A percentile compares a stretch with the other conserved stretches of the same genome.
Evolutionary conservation across 2,888 invertebrate genomes (phyloP).

Genomic region (Dorcus parallelipipedus): DNA sequence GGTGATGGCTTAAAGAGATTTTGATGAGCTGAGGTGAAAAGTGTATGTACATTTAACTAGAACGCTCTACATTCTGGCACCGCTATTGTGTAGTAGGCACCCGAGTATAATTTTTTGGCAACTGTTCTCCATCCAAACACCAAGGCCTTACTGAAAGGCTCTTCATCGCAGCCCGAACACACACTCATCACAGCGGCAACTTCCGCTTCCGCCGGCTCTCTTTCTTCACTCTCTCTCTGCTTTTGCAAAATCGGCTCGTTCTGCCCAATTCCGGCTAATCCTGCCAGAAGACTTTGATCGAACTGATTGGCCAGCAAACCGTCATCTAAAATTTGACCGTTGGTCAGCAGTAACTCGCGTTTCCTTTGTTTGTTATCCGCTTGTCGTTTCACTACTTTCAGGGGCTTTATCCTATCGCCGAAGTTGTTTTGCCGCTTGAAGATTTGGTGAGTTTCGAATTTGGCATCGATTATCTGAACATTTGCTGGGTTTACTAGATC

Average conservation of each 20-base stretch:
- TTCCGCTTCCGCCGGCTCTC: constrained; percentile 81
- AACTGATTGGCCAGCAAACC: constrained; percentile 44
- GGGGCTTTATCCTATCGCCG: constrained; percentile 21
- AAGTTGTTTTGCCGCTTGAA: constrained; percentile 47
- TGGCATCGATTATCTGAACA: constrained; percentile 61
- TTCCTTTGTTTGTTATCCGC: constrained; percentile 54
- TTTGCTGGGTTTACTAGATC: constrained; percentile 57
- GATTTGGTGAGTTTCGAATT: constrained; percentile 49
- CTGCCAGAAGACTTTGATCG: constrained; percentile 58
- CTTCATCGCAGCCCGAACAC: constrained; percentile 70
- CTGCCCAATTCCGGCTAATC: constrained; percentile 69
- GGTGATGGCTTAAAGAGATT: no score
- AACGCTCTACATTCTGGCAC: constrained; percentile 63
- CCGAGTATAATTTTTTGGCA: constrained; percentile 70
- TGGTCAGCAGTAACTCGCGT: constrained; percentile 64
- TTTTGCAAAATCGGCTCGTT: constrained; percentile 57
- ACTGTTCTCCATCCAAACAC: constrained; percentile 74
- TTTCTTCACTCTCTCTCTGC: constrained; percentile 65
- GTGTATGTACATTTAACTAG: constrained; percentile 37
- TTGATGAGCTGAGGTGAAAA: no score
- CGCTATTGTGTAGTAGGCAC: constrained; percentile 67
- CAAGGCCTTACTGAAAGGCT: constrained; percentile 78
- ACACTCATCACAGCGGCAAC: constrained; percentile 76
- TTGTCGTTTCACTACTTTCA: constrained; percentile 21
- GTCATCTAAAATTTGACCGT: constrained; percentile 68